Conservation (phyloP, 2,797 vertebrate species). For the Pachyuromys duprasi region DNA sequence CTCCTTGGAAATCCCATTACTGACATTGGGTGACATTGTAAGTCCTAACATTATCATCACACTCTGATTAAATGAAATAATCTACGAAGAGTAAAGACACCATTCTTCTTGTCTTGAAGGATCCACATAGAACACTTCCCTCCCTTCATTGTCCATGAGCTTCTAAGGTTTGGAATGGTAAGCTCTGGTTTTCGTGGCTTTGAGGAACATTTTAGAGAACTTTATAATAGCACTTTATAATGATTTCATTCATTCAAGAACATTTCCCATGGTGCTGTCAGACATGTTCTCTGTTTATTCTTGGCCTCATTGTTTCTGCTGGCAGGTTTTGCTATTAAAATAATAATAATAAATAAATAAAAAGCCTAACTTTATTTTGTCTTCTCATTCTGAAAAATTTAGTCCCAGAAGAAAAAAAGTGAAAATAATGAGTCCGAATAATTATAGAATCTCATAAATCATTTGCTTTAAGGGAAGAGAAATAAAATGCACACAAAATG, state of each 20-base stretch:
- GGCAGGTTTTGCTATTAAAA: conserved; percentile 54
- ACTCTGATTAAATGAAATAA: not conserved
- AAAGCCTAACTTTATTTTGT: conserved; percentile 67
- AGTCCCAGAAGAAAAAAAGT: conserved; percentile 24
- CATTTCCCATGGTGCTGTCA: conserved; percentile 64
- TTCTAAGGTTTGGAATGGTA: not conserved
- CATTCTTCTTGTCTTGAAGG: not conserved
- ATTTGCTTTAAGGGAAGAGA: conserved; percentile 53
- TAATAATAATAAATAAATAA: conserved; percentile 49
- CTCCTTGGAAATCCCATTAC: not conserved
- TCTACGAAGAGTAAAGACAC: not conserved
- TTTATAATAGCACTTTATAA: not conserved
- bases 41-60: not conserved
- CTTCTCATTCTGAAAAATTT: conserved; percentile 68
- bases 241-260: conserved; percentile 63
- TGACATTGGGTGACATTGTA: not conserved
- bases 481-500: conserved; percentile 15
- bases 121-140: not conserved
- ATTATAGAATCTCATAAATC: conserved; percentile 46
- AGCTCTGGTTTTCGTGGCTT: conserved; percentile 7
- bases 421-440: conserved; percentile 49
- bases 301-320: conserved; percentile 66
- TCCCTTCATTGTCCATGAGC: not conserved
- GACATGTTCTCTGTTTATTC: conserved; percentile 75
- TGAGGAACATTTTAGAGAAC: conserved; percentile 43